phyloP scores from a whole-genome alignment of 1,140 invertebrate genomes.

The Onthophagus taurus region DNA sequence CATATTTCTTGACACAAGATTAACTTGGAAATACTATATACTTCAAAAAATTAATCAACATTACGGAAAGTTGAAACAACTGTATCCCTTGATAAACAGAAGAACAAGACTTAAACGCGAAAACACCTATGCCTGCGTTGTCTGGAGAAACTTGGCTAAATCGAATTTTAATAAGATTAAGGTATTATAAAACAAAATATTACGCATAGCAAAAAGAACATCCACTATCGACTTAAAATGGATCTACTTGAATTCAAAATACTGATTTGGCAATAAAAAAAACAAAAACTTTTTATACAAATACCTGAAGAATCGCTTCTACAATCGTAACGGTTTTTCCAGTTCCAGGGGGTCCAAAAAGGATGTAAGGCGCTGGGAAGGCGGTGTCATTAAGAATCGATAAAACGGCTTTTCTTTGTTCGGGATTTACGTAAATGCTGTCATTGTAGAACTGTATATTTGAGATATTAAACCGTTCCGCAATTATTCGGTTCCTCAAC shows the following conservation, averaged over 20 bases:
- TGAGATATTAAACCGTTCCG: background rate
- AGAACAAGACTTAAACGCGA: too few species aligned
- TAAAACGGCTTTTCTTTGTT: constrained; percentile 68
- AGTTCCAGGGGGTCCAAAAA: constrained; percentile 93
- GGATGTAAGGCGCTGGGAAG: constrained; percentile 73
- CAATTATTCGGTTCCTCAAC: background rate
- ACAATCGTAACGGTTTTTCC: constrained; percentile 92
- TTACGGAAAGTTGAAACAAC: too few species aligned
- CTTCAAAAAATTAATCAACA: too few species aligned
- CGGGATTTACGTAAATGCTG: constrained; percentile 52
- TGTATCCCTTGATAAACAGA: too few species aligned
- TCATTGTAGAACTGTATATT: constrained; percentile 54
- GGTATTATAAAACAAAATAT: too few species aligned
- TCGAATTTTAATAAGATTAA: too few species aligned
- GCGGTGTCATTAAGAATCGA: constrained; percentile 66
- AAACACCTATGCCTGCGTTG: too few species aligned
- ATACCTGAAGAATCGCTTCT: constrained; percentile 69
- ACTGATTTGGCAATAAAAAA: background rate
- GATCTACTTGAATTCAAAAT: constrained; percentile 17
- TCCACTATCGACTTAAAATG: too few species aligned
- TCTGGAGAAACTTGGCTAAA: too few species aligned
- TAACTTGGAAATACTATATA: too few species aligned
- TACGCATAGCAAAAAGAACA: too few species aligned
- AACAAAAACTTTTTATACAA: constrained; percentile 6
- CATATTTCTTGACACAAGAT: too few species aligned